Percentiles rank a stretch among this genome's conserved stretches.
phyloP scores from a whole-genome alignment of 2,888 invertebrate genomes.

The Acronicta psi region DNA sequence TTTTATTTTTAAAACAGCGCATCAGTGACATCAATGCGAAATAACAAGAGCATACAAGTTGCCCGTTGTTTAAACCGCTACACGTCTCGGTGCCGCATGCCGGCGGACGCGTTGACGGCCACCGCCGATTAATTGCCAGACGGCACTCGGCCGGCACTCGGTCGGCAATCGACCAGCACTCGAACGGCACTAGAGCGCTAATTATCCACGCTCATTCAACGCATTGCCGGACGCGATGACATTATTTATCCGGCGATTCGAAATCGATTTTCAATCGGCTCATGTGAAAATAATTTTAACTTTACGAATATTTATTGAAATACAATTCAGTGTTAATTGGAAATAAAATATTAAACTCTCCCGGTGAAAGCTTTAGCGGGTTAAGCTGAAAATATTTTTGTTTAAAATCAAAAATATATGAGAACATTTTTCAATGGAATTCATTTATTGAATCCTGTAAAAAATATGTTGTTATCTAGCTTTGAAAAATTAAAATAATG shows the following conservation, averaged over 20 bases:
- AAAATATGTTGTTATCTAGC: too few relatives aligned
- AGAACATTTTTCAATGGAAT: not conserved
- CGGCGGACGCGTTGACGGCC: slow-evolving; percentile 3
- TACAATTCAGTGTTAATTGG: not conserved
- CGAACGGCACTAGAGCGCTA: slow-evolving; percentile 29
- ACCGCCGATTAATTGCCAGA: slow-evolving; percentile 16
- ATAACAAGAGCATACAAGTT: slow-evolving; percentile 10
- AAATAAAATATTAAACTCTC: not conserved
- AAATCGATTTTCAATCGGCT: slow-evolving; percentile 19
- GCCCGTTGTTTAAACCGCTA: slow-evolving; percentile 12
- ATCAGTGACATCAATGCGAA: not conserved
- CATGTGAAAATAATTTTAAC: slow-evolving; percentile 12
- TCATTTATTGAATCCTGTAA: too few relatives aligned
- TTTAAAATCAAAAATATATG: not conserved
- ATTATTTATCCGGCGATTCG: slow-evolving; percentile 10
- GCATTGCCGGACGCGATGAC: slow-evolving; percentile 22
- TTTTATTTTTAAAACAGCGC: too few relatives aligned
- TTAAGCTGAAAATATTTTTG: slow-evolving; percentile 1
- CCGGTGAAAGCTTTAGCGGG: too few relatives aligned
- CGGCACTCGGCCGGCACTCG: slow-evolving; percentile 15
- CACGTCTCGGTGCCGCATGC: not conserved
- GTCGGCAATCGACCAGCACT: slow-evolving; percentile 25
- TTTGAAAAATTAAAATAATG: too few relatives aligned
- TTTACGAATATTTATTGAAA: not conserved
- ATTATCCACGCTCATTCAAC: slow-evolving; percentile 36